These are phyloP conservation scores for Piprites chloris DNA, from an alignment of 2,113 vertebrate genomes.

Conservation along the genomic window DNA sequence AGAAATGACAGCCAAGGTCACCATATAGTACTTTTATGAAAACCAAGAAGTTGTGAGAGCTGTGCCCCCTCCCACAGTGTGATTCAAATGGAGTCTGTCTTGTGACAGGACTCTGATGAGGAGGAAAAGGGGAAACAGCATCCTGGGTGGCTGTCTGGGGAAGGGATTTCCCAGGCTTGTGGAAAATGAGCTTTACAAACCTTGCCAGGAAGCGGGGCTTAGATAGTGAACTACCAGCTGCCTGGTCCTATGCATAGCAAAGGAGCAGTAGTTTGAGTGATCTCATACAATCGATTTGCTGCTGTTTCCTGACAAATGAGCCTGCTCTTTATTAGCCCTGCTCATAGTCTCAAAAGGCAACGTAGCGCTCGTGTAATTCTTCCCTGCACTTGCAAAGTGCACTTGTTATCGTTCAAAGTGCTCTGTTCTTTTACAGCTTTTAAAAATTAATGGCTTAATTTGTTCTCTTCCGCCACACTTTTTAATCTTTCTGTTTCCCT, in stretches of 20 bases:
- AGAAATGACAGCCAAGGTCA: neutral
- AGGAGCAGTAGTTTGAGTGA: neutral
- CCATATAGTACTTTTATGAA: neutral
- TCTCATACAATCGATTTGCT: neutral
- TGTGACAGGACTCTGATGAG: neutral
- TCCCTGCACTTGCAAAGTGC: neutral
- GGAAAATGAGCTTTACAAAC: neutral
- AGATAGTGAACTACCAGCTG: neutral
- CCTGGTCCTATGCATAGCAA: neutral
- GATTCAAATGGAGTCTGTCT: neutral
- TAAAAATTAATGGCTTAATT: neutral
- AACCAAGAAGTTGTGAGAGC: rapidly evolving
- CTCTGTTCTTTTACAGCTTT: neutral
- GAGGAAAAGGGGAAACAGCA: neutral
- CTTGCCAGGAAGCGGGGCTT: neutral
- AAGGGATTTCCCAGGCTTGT: neutral
- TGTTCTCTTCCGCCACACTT: neutral
- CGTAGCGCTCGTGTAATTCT: neutral
- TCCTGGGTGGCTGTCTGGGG: neutral
- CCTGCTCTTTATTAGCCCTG: neutral
- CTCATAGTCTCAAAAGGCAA: neutral
- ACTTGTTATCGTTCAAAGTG: neutral
- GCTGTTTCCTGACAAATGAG: neutral
- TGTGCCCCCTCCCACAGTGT: neutral
- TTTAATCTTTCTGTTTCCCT: neutral